These are phyloP conservation scores for Oriolus oriolus DNA, from an alignment of 2,113 vertebrate genomes.

Conservation along the genomic window DNA sequence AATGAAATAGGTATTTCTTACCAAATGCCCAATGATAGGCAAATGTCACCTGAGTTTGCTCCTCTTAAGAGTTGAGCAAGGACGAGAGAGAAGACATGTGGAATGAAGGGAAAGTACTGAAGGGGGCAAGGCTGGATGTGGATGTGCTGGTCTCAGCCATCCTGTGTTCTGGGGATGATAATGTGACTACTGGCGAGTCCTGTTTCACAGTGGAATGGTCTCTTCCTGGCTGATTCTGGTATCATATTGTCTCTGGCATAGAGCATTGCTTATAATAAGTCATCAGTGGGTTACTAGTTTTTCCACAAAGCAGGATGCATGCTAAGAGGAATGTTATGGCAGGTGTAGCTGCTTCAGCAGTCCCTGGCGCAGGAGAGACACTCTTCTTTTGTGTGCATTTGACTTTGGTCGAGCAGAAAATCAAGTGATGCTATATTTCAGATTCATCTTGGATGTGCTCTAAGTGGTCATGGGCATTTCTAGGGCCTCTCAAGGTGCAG, in stretches of 20 bases:
- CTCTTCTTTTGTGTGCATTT: neutral
- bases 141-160: neutral
- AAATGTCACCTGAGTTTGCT: neutral
- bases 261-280: neutral
- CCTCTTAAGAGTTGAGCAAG: neutral
- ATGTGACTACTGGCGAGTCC: neutral
- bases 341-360: neutral
- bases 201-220: neutral
- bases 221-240: neutral
- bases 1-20: neutral
- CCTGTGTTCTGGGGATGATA: neutral
- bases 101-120: neutral
- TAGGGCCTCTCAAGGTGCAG: neutral
- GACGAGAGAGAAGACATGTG: neutral
- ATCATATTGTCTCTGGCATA: neutral
- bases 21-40: neutral
- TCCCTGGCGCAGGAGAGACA: neutral
- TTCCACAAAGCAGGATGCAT: neutral
- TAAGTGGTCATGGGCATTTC: accelerated
- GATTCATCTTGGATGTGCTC: neutral
- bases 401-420: neutral
- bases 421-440: neutral
- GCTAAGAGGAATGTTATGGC: neutral
- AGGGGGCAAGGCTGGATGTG: neutral
- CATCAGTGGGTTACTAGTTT: neutral